Base-by-base conservation (phyloP, 2,888 invertebrate species). In the Noctua janthe region DNA sequence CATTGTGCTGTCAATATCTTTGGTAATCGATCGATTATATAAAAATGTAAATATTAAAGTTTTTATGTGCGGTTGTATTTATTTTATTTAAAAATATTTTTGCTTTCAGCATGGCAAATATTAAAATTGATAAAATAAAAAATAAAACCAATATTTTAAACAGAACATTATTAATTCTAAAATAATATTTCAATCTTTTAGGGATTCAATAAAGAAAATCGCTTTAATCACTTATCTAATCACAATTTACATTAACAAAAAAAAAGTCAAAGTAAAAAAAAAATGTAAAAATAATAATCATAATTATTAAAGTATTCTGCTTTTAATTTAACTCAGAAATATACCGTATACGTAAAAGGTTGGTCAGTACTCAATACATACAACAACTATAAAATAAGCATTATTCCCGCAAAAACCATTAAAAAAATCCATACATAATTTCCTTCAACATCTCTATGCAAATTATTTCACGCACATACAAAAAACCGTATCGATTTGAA, bases 1-100 rank as follows among this genome's bases (percentile, higher is more conserved):
- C 93, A 93, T 94, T 94, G 94, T 94, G 92, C 93, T 93, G 91
- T 91, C 80, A 89, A 84, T 90, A 91, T 90, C 82, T 86, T 85
- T 73, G 69, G 70, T 54, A 80, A 83, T 80, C 83, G 76, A 88
- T 83, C 82, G 69, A 67, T 75, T 77, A 15, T 49, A 56, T 39
- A 5, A 47, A 51, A 67, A 47, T 15, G 8, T 67, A 15, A 15
- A 17, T 29, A 69, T 1, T 47, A 47, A 75, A 43, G 10, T 0
- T 43, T 43, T 39, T 70, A n/a, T 78, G 75, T 81, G 80, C 49
- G 49, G 20, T 54, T 59, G 59, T 59, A 11, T 4, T 62, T 47
- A 71, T 76, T 67, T 20, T 23, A 80, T 72, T 29, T 39, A 71
- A 11, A 5, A 15, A 17, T 13, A 64, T 3, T 4, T 43, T 11